Base-by-base conservation (phyloP, 2,888 invertebrate species). In the Drosophila kokeensis region DNA sequence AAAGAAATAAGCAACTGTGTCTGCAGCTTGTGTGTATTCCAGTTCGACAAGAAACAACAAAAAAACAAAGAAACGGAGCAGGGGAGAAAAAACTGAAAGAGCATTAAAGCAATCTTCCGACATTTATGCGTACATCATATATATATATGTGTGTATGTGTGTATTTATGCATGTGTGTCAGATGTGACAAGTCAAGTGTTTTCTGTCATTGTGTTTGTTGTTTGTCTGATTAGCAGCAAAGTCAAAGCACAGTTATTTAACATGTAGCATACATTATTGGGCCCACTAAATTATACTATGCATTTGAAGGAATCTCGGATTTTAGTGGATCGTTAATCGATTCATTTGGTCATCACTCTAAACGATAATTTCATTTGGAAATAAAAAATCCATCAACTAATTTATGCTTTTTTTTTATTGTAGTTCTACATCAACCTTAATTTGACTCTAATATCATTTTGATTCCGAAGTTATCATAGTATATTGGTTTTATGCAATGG, bases 151-250 rank as follows among this genome's bases (percentile, higher is more conserved):
- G 4, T 49, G 10, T 29, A 6, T 42, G n/a, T n/a, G 1, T 50
- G 13, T 32, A 8, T 52, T 11, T 11, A 8, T 54, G 18, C 11
- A 24, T 36, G 80, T 82, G 76, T 85, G 91, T 90, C 90, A 89
- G 80, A 89, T 83, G 85, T 89, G 83, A 90, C 86, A 83, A 87
- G 90, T 90, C 89, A 90, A 88, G 90, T 90, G 89, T 71, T 79
- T 81, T 82, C 60, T 63, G 67, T 64, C 81, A 58, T 76, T 70
- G 72, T 73, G 73, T 55, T 60, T 70, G 21, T 38, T 48, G 32
- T 54, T 50, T 60, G 49, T 61, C 55, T 73, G 75, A 57, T 57
- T 61, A 67, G 66, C 67, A 52, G 52, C 52, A 21, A 50, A 60
- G 49, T 38, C 49, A 29, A 40, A 50, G 52, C 42, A 50, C 15